Evolutionary conservation across 2,113 vertebrate genomes (phyloP).

Genomic region (Porphyrio hochstetteri): DNA sequence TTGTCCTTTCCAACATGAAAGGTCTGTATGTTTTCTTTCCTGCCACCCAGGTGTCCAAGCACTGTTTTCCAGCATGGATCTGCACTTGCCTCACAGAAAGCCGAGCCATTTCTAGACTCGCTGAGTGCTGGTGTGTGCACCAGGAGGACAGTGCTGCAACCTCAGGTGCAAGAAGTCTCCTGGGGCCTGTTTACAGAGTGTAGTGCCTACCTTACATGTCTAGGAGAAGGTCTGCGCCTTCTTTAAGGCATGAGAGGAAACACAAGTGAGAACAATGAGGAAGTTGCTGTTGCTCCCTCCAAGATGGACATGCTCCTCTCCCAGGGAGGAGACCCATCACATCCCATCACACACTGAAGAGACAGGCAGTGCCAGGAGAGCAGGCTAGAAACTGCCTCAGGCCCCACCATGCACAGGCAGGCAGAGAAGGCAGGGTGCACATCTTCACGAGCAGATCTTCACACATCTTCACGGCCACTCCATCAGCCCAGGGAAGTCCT

Average conservation of each 20-base stretch:
- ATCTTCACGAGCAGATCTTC: background rate
- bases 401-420: background rate
- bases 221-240: background rate
- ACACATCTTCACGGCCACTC: too few relatives aligned
- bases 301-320: background rate
- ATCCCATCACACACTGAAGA: background rate
- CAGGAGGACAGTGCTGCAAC: background rate
- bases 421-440: slow-evolving; percentile 60
- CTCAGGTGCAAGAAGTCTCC: background rate
- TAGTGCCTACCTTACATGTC: background rate
- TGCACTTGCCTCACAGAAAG: background rate
- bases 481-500: background rate
- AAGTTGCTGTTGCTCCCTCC: background rate
- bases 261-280: background rate
- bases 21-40: background rate
- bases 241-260: background rate
- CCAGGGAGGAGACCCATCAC: background rate
- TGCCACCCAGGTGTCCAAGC: background rate
- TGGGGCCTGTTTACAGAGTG: background rate
- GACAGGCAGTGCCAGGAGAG: background rate
- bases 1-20: background rate
- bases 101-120: background rate
- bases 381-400: background rate
- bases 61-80: background rate
- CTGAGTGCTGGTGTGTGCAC: background rate